Percentiles rank a stretch among this genome's conserved stretches.
phyloP scores from a whole-genome alignment of 2,797 vertebrate genomes.

The Fratercula arctica region DNA sequence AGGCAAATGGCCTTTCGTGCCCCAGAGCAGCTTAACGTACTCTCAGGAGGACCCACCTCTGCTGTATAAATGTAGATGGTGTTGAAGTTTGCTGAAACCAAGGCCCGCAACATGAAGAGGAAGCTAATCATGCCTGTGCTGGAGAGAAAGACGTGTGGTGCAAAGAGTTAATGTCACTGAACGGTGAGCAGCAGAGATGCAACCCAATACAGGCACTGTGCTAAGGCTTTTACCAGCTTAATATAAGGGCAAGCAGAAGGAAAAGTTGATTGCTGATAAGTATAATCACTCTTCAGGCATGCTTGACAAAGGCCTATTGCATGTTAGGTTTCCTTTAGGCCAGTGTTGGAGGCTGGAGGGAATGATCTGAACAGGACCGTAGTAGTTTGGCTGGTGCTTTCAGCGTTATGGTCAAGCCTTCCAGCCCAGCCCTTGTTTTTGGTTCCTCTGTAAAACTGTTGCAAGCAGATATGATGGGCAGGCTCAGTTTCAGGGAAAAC shows the following conservation, averaged over 20 bases:
- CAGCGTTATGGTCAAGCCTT: background rate
- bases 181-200: background rate
- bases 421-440: background rate
- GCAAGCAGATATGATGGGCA: background rate
- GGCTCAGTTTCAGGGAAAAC: background rate
- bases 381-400: background rate
- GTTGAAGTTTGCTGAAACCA: conserved; percentile 94
- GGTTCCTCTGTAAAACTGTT: background rate
- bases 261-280: background rate
- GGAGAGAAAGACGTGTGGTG: background rate
- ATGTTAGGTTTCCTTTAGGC: background rate
- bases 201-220: background rate
- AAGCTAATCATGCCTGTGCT: conserved; percentile 85
- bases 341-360: background rate
- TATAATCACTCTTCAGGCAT: background rate
- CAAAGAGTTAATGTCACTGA: background rate
- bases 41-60: conserved; percentile 80
- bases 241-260: background rate
- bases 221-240: background rate
- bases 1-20: background rate
- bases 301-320: background rate
- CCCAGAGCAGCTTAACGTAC: background rate
- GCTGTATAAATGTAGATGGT: conserved; percentile 96
- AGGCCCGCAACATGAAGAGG: conserved; percentile 88
- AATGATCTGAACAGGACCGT: background rate